These are phyloP conservation scores for Pristionchus exspectatus DNA, from an alignment of 2,888 invertebrate genomes.

Conservation along the genomic window DNA sequence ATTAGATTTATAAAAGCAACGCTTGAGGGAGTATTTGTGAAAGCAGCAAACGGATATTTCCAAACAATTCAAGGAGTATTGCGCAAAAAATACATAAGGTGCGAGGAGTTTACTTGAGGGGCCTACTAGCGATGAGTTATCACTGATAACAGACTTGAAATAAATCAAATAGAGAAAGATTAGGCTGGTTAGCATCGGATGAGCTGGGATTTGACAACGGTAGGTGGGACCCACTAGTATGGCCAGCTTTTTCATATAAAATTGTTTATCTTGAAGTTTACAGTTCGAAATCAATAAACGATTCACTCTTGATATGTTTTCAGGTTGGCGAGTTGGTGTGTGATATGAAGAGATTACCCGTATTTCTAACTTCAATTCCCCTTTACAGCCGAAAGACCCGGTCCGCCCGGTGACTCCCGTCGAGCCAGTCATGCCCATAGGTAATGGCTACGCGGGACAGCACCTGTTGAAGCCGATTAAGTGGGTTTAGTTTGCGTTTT, in stretches of 20 bases:
- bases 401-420: conserved; percentile 75
- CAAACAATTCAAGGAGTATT: too few relatives aligned
- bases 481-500: conserved; percentile 1
- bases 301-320: too few relatives aligned
- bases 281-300: background rate
- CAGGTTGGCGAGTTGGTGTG: too few relatives aligned
- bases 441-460: conserved; percentile 45
- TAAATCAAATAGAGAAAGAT: background rate
- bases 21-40: too few relatives aligned
- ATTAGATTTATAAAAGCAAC: too few relatives aligned
- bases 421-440: conserved; percentile 68
- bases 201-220: background rate
- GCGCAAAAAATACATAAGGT: too few relatives aligned
- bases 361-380: background rate
- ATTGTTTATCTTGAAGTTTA: background rate
- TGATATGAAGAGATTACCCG: background rate
- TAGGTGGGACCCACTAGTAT: too few relatives aligned
- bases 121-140: background rate
- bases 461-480: conserved; percentile 49
- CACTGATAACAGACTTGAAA: background rate
- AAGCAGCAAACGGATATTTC: too few relatives aligned
- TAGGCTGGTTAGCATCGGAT: background rate
- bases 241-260: background rate
- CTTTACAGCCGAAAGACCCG: conserved; percentile 75
- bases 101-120: background rate